These are phyloP conservation scores for Sarcoramphus papa DNA, from an alignment of 2,797 vertebrate genomes.

Conservation along the genomic window DNA sequence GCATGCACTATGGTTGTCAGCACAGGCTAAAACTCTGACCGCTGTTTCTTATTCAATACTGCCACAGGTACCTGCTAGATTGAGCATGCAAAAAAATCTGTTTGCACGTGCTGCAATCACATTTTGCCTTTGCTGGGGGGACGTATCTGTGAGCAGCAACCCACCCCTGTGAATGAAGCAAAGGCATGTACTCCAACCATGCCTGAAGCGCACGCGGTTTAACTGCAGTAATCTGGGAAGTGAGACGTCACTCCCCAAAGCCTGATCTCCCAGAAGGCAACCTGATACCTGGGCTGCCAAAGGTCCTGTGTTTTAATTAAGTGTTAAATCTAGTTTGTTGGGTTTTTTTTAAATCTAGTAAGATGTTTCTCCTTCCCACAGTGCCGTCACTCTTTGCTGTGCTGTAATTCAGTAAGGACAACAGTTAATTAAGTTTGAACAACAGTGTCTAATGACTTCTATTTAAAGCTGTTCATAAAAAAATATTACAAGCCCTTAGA, in stretches of 20 bases:
- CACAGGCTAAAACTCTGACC: not conserved
- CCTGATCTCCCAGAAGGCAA: not conserved
- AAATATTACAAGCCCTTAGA: constrained; percentile 2
- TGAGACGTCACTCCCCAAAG: not conserved
- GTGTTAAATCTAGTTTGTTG: not conserved
- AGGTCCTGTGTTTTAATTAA: constrained; percentile 47
- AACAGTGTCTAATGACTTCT: constrained; percentile 59
- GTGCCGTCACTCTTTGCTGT: not conserved
- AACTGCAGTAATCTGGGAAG: not conserved
- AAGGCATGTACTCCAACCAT: rapidly evolving
- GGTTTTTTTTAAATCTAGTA: not conserved
- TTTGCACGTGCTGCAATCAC: not conserved
- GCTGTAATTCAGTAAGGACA: constrained; percentile 53
- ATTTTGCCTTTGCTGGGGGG: not conserved
- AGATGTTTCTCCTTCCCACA: not conserved
- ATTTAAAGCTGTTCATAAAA: constrained; percentile 53
- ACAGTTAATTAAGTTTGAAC: constrained; percentile 63
- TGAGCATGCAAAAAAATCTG: not conserved
- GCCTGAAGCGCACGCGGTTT: not conserved
- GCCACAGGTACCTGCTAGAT: not conserved
- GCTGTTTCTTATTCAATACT: not conserved
- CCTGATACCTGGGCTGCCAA: not conserved
- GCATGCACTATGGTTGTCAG: not conserved
- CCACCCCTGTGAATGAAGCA: not conserved
- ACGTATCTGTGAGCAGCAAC: not conserved